These are phyloP conservation scores for Lucilia cuprina DNA, from an alignment of 1,140 invertebrate genomes.

Conservation along the genomic window DNA sequence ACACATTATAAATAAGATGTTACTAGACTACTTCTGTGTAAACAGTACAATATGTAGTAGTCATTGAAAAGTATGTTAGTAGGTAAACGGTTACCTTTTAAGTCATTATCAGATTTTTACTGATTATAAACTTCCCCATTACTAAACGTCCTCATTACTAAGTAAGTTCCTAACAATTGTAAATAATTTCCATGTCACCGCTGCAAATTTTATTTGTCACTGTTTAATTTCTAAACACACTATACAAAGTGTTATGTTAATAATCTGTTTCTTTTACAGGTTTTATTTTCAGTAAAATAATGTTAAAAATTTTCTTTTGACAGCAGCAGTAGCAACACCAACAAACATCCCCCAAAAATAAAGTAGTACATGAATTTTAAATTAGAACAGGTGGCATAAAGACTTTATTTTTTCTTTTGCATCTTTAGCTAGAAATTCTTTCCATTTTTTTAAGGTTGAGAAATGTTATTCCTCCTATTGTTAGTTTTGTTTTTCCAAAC, in stretches of 20 bases:
- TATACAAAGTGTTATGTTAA: background rate
- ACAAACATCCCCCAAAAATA: background rate
- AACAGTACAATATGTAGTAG: too few species aligned
- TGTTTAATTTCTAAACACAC: too few species aligned
- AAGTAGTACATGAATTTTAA: conserved; percentile 35
- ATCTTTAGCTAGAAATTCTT: background rate
- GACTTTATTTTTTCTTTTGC: conserved; percentile 3
- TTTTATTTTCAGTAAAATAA: conserved; percentile 47
- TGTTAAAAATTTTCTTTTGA: conserved; percentile 44
- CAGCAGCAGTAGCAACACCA: conserved; percentile 31
- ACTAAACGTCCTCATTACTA: too few species aligned
- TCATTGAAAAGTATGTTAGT: too few species aligned
- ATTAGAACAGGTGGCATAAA: conserved; percentile 34
- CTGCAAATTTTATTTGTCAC: too few species aligned
- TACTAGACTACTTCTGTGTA: too few species aligned
- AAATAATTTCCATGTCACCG: too few species aligned
- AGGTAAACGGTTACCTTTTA: too few species aligned
- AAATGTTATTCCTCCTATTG: background rate
- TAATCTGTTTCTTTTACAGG: background rate
- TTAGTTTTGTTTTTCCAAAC: background rate
- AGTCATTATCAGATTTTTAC: too few species aligned
- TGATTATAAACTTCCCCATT: too few species aligned
- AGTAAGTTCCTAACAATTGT: too few species aligned
- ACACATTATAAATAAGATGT: too few species aligned
- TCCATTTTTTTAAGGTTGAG: background rate